Evolutionary conservation across 2,888 invertebrate species (phyloP), one percentile per base, ranked within the genome.

Genomic region (Lithophane socia): DNA sequence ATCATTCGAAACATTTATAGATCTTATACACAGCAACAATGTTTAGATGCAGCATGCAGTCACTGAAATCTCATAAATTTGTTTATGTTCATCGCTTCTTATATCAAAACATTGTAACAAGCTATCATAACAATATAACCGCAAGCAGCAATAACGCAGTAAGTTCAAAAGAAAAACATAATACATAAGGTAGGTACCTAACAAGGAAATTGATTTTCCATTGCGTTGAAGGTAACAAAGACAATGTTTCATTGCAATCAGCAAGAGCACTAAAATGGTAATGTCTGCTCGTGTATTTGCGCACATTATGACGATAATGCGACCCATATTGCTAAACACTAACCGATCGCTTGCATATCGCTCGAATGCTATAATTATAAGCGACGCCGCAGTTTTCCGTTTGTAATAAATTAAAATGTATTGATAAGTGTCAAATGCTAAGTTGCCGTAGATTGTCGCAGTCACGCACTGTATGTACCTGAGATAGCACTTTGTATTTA

Each of bases 271-370:
- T 92, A 82, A 86, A 86, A 82, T 70, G 79, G 80, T 81, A 91
- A 90, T 92, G 91, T 90, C 88, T 87, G 88, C 89, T 93, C 92
- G 92, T 94, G 93, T 92, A 86, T 90, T 89, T 82, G 88, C 82
- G 75, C 77, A 84, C 80, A 88, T 83, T 83, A 88, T 79, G 84
- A 90, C 87, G 94, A 95, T 95, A 95, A 94, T 91, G 93, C 92
- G 94, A 92, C 94, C 95, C 89, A 94, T 94, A 92, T 95, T 90
- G 37, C 88, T 79, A 82, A 80, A 74, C 74, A 83, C 76, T 63
- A 73, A 71, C 80, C 85, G 90, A 91, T 91, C 90, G 90, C 83
- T 83, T 71, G 75, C 82, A 77, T 84, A 88, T 89, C 89, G 82
- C 83, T 82, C 83, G 61, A 74, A 83, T 88, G 83, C 84, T 89